Conservation (phyloP, 2,888 invertebrate species). For the Priapulus caudatus region DNA sequence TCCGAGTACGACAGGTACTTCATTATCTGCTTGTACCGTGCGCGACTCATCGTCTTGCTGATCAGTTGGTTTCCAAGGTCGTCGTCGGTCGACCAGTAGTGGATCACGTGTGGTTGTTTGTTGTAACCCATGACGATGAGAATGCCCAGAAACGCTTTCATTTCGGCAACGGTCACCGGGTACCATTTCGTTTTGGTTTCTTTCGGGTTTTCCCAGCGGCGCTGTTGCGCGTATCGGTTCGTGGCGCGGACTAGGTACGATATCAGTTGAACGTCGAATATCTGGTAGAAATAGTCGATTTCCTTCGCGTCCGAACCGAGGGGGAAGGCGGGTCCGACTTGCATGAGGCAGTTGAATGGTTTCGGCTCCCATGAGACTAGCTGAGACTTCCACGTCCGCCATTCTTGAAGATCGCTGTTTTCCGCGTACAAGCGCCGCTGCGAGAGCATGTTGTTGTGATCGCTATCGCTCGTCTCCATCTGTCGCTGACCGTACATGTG, state of each 20-base stretch:
- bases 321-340: neutral
- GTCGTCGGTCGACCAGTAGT: neutral
- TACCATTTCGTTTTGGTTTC: neutral
- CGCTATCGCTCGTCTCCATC: too few relatives aligned
- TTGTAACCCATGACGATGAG: neutral
- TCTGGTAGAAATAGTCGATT: constrained; percentile 1
- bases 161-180: neutral
- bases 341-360: too few relatives aligned
- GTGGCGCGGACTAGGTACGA: neutral
- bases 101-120: neutral
- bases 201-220: neutral
- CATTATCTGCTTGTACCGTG: neutral
- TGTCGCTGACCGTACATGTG: too few relatives aligned
- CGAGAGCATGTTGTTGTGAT: too few relatives aligned
- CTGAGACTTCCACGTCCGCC: neutral
- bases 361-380: neutral
- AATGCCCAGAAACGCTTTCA: constrained; percentile 3
- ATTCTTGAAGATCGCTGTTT: too few relatives aligned
- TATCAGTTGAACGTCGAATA: neutral
- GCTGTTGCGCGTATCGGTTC: neutral
- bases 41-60: constrained; percentile 3
- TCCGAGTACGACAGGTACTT: constrained; percentile 1
- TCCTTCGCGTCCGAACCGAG: neutral
- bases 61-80: neutral
- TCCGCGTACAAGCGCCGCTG: too few relatives aligned